Conservation (phyloP, 2,797 vertebrate genomes). For the Diceros bicornis region DNA sequence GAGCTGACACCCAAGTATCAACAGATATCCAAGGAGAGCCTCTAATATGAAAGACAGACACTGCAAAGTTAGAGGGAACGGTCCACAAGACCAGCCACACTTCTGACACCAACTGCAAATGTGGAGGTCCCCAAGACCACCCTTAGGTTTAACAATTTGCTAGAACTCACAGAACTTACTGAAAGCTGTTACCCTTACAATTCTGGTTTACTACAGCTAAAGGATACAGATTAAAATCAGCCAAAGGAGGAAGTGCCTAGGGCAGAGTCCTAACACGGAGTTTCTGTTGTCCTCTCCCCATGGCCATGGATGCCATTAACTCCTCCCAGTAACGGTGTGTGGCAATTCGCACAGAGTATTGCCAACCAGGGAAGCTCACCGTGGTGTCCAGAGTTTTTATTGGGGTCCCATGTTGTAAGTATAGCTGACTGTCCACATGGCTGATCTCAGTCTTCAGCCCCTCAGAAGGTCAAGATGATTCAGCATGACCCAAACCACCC, state of each 20-base stretch:
- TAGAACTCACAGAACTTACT: neutral
- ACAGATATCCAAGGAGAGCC: neutral
- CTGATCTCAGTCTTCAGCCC: neutral
- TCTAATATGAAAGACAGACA: neutral
- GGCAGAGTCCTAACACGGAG: neutral
- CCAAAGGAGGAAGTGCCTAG: neutral
- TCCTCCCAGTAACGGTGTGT: neutral
- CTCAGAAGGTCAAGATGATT: neutral
- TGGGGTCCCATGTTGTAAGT: neutral
- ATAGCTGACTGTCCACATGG: neutral
- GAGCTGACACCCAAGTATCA: neutral
- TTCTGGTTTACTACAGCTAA: neutral
- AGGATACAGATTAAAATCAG: neutral
- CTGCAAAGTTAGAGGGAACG: neutral
- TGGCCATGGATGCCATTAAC: neutral
- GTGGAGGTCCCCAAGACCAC: neutral
- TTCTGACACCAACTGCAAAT: neutral
- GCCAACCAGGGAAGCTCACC: neutral
- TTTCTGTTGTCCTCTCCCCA: neutral
- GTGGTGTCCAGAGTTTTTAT: neutral
- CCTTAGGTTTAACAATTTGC: neutral
- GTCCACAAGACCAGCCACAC: neutral
- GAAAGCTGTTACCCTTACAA: neutral
- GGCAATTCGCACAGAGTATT: neutral
- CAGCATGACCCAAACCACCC: neutral